Evolutionary conservation across 1,140 invertebrate species (phyloP), one percentile per base, ranked within the genome.

Genomic region (Eumaeus atala): DNA sequence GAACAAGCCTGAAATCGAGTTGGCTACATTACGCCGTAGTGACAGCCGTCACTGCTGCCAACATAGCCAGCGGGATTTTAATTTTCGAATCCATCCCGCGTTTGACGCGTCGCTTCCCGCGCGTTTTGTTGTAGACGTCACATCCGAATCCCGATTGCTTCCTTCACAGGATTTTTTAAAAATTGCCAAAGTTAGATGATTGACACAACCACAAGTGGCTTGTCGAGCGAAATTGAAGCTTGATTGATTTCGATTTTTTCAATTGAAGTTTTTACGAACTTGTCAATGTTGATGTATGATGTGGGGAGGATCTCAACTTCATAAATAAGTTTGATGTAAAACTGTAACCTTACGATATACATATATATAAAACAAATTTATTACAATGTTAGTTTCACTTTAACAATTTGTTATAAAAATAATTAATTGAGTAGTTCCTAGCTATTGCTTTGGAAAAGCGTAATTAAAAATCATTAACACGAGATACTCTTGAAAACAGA

Each of bases 1-100:
- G 83, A 86, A 86, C 83, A 84, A 83, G 80, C 83, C 83, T 84
- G 83, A 86, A 86, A 86, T 80, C 80, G 83, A 81, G 76, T 67
- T 76, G 82, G 78, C 74, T 72, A 70, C 70, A 69, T 66, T 56
- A 64, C 61, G 59, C 51, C 51, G 38, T 56, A 47, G 54, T 74
- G 78, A 79, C 78, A 83, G 67, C 77, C 76, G 80, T 81, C 80
- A 82, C 53, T 60, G 66, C 59, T 65, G 66, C 72, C 69, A 67
- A 62, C 64, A 59, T 64, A 72, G 62, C 72, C 64, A 68, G 69
- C 79, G 77, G 74, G 79, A 77, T 86, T 86, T 86, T 86, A 86
- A 86, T 86, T 86, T 84, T 84, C 83, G 76, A 73, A 86, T 82
- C 80, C 76, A 83, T 81, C 77, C 70, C 70, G 61, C 66, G 71